Evolutionary conservation across 2,888 invertebrate genomes (phyloP).

Genomic region (Rhodophaea formosa): DNA sequence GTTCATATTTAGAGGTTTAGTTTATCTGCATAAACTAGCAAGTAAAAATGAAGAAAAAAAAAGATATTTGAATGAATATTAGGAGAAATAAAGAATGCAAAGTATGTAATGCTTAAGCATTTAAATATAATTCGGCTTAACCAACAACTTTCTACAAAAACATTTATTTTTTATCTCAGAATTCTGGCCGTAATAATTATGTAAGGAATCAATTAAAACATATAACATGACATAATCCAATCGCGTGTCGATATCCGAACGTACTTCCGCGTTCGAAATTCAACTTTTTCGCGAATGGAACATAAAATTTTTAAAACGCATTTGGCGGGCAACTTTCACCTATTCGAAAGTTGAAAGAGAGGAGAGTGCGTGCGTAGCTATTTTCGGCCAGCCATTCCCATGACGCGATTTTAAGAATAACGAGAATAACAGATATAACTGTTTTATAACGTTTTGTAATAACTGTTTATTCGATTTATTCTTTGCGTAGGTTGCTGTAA

Average conservation of each 20-base stretch:
- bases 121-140: neutral
- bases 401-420: conserved; percentile 22
- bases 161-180: neutral
- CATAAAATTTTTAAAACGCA: conserved; percentile 20
- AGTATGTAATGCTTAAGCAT: no score
- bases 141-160: neutral
- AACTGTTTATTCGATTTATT: conserved; percentile 19
- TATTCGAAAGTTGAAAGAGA: conserved; percentile 41
- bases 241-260: conserved; percentile 43
- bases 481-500: neutral
- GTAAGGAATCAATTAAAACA: conserved; percentile 22
- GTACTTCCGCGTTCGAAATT: conserved; percentile 50
- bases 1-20: no score
- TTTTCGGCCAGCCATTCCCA: conserved; percentile 34
- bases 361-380: conserved; percentile 33
- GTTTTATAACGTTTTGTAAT: conserved; percentile 25
- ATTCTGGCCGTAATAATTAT: conserved; percentile 8
- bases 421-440: conserved; percentile 20
- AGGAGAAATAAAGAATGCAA: neutral
- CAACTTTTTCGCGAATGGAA: conserved; percentile 31
- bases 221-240: conserved; percentile 37
- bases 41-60: no score
- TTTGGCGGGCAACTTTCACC: conserved; percentile 35
- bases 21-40: no score
- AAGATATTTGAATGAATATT: no score